phyloP scores from a whole-genome alignment of 2,113 vertebrate genomes.

The Nibea albiflora region DNA sequence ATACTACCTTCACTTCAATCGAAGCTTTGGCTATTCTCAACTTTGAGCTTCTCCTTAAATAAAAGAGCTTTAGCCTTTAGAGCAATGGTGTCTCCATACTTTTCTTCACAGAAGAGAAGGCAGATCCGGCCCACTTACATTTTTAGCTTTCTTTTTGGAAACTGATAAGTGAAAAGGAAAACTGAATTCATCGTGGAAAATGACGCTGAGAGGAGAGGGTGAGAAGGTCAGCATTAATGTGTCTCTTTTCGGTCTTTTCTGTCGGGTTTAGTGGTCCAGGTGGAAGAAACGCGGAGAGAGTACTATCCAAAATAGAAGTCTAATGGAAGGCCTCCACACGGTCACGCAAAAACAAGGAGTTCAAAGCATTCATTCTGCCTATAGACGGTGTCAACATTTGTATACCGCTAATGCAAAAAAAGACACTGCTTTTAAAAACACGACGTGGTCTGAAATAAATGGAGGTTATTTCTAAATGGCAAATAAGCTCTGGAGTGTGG shows the following conservation, averaged over 20 bases:
- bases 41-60: neutral
- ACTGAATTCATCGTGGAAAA: constrained; percentile 3
- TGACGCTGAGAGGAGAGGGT: neutral
- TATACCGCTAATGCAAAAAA: neutral
- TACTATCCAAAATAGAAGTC: constrained; percentile 23
- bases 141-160: constrained; percentile 14
- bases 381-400: neutral
- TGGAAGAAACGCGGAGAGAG: constrained; percentile 1
- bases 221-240: constrained; percentile 24
- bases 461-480: neutral
- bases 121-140: neutral
- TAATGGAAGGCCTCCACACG: constrained; percentile 30
- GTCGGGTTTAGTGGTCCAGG: neutral
- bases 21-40: constrained; percentile 31
- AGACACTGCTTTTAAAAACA: constrained; percentile 19
- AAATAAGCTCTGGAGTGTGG: neutral
- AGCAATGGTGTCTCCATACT: neutral
- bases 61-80: constrained; percentile 28
- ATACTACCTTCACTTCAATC: neutral
- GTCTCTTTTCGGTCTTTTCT: constrained; percentile 7
- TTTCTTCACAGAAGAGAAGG: neutral
- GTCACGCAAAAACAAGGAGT: constrained; percentile 5
- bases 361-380: neutral
- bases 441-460: neutral
- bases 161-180: neutral